Percentiles rank a stretch among this genome's conserved stretches.
Evolutionary conservation across 2,888 invertebrate genomes (phyloP).

Genomic region (Xylota segnis): DNA sequence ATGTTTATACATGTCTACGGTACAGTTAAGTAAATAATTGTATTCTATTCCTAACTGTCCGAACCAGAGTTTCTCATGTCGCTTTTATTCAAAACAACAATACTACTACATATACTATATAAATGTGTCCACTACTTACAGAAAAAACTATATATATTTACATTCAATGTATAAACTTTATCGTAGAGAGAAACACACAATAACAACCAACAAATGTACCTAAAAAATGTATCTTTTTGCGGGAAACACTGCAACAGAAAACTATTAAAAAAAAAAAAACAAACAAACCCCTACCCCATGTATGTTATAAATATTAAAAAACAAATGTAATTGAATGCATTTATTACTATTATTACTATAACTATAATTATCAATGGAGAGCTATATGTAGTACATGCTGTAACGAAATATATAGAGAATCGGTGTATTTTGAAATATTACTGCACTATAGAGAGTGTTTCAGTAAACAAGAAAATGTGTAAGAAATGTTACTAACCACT

Average conservation of each 20-base stretch:
- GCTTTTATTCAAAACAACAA: constrained; percentile 33
- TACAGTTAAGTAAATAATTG: constrained; percentile 57
- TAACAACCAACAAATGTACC: constrained; percentile 47
- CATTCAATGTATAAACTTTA: constrained; percentile 23
- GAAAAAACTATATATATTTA: constrained; percentile 11
- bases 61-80: constrained; percentile 43
- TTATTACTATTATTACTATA: constrained; percentile 28
- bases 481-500: constrained; percentile 31
- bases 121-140: constrained; percentile 10
- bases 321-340: constrained; percentile 23
- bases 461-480: constrained; percentile 14
- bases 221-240: constrained; percentile 36
- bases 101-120: background rate
- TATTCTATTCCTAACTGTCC: constrained; percentile 69
- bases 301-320: background rate
- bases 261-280: background rate
- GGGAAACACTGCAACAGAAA: constrained; percentile 32
- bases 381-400: constrained; percentile 2
- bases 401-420: constrained; percentile 29
- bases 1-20: constrained; percentile 73
- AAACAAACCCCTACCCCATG: background rate
- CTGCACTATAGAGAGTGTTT: constrained; percentile 15
- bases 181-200: constrained; percentile 22
- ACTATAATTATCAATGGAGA: constrained; percentile 1
- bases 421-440: constrained; percentile 42